Conservation (phyloP, 2,888 invertebrate species). For the Protophormia terraenovae region DNA sequence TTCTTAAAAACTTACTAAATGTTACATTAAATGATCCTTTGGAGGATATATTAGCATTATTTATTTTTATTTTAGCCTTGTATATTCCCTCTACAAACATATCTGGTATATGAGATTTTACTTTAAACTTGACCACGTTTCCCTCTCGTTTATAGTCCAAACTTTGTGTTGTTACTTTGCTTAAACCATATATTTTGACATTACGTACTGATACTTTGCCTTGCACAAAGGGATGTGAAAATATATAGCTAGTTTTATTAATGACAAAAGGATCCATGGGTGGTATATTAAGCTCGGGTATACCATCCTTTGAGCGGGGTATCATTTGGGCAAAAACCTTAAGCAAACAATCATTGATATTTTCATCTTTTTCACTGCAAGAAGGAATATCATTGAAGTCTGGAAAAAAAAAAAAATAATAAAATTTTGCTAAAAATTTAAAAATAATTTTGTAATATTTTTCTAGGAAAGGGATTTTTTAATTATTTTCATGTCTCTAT, state of each 20-base stretch:
- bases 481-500: no score
- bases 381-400: conserved; percentile 80
- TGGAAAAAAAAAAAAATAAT: neutral
- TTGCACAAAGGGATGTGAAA: conserved; percentile 73
- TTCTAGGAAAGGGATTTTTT: no score
- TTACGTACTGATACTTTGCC: conserved; percentile 81
- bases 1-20: conserved; percentile 83
- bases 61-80: conserved; percentile 85
- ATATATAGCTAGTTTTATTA: conserved; percentile 75
- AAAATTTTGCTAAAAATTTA: neutral
- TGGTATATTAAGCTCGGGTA: conserved; percentile 75
- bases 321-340: conserved; percentile 83
- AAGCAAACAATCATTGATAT: conserved; percentile 84
- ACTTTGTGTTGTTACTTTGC: conserved; percentile 82
- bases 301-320: conserved; percentile 77
- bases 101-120: conserved; percentile 78
- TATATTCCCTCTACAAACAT: conserved; percentile 84
- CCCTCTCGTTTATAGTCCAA: conserved; percentile 80
- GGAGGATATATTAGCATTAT: conserved; percentile 84
- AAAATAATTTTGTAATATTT: no score
- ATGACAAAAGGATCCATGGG: conserved; percentile 78
- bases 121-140: neutral
- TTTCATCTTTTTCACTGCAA: conserved; percentile 83
- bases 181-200: conserved; percentile 83
- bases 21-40: conserved; percentile 84